Base-by-base conservation (phyloP, 2,797 vertebrate genomes). In the Trematomus bernacchii region DNA sequence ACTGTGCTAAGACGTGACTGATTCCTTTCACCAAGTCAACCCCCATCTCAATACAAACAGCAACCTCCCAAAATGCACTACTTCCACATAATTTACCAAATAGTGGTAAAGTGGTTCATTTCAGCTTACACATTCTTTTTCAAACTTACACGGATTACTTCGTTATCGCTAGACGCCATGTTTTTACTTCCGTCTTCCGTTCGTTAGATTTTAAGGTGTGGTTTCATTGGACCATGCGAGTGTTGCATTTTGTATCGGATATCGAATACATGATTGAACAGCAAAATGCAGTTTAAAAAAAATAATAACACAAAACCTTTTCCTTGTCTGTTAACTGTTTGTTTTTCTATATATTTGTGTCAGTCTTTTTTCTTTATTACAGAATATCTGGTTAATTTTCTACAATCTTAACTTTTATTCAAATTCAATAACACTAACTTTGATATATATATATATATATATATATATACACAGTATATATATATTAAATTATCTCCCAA, bases 121-220 rank as follows among this genome's bases (percentile, higher is more conserved):
- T 47, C 6, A 33, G 1, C 6, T 8, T 10, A 30, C 60, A 44
- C 53, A 23, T 37, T 4, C 44, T 33, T 1, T 33, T 33, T 6
- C 1, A 19, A 21, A 74, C 61, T 42, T 66, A 71, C 67, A 10
- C 0, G 1, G 0, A 0, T 10, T 9, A 0, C 2, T 8, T 0
- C 0, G 6, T 10, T 0, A 9, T 0, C 0, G 0, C 0, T 2
- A 0, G 6, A 2, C 0, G 19, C 48, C 61, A 71, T 76, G 21
- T 2, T 10, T 1, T 14, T 19, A 27, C 3, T 15, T 10, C 4
- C 3, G 13, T 57, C 19, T 30, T 27, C 2, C 0, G 1, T 9
- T 44, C 6, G 1, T 21, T 21, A 4, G 1, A 1, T 16, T 5
- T 18, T 6, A 5, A 12, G 23, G 2, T 10, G 21, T 51, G 44